Evolutionary conservation across 2,797 vertebrate genomes (phyloP), one percentile per base, ranked within the genome.

Genomic region (Peromyscus eremicus): DNA sequence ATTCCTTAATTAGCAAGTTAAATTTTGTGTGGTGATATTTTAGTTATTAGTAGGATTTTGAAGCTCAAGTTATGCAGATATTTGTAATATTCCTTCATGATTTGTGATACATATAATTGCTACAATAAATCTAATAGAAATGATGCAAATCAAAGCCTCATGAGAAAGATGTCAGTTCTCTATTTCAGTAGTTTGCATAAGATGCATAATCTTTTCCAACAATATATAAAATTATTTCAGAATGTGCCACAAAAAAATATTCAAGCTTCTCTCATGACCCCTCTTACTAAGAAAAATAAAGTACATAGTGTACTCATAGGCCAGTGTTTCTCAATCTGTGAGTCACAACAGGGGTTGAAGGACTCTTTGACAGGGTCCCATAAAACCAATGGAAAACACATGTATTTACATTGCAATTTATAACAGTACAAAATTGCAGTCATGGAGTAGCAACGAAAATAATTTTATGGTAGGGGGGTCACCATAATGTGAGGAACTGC

Each of bases 211-310:
- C 60, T 0, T 10, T 23, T 7, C 1, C 7, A 92, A 89, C 5
- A 29, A 81, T 71, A 11, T 92, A 32, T 70, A 86, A n/a, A 88
- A 91, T 46, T 73, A 85, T 77, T 92, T 94, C 70, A 73, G 71
- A 83, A 12, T 11, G 46, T 52, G 19, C 4, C 66, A 89, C 52
- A 73, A 82, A 81, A 62, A 71, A 46, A 94, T 81, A 1, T 91
- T 92, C 49, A 88, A 77, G 11, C 5, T 84, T 3, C 29, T 73
- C 60, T 87, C 0, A 57, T 73, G 46, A 68, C 11, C 0, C 55
- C 21, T 94, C 64, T 79, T 4, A 71, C 27, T 10, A 92, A 57
- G 55, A 57, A 57, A 57, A 57, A 80, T 62, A 27, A 94, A 73
- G 13, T 73, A 5, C 64, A 14, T 27, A 21, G 27, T 77, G 40